A percentile compares a stretch with the other conserved stretches of the same genome.
Evolutionary conservation across 2,888 invertebrate species (phyloP).

Genomic region (Allygus modestus): DNA sequence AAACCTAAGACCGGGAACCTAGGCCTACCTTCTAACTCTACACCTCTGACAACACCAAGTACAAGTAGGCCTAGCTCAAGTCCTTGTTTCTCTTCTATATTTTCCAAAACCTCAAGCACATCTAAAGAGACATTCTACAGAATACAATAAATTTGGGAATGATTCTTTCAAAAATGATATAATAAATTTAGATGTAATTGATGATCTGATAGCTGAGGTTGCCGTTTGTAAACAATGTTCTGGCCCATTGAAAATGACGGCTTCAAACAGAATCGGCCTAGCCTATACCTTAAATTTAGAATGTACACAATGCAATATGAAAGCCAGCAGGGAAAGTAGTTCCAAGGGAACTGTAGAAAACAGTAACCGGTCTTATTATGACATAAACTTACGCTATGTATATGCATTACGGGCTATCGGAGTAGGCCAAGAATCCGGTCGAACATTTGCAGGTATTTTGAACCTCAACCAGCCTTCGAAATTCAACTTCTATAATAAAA

Average conservation of each 20-base stretch:
- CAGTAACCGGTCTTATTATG: slow-evolving; percentile 16
- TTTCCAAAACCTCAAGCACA: background rate
- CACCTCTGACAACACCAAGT: background rate
- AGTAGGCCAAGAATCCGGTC: too few species aligned
- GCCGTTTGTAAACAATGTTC: slow-evolving; percentile 30
- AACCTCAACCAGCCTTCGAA: too few species aligned
- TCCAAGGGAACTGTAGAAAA: slow-evolving; percentile 43
- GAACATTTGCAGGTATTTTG: too few species aligned
- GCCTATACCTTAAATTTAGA: slow-evolving; percentile 27
- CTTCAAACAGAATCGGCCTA: slow-evolving; percentile 47
- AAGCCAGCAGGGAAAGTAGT: too few species aligned
- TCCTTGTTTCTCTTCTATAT: background rate
- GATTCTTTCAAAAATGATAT: slow-evolving; percentile 30
- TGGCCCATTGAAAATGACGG: background rate
- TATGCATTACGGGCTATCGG: slow-evolving; percentile 57
- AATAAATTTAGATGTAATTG: slow-evolving; percentile 4
- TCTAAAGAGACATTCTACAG: background rate
- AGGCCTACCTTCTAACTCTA: too few species aligned
- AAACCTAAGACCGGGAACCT: too few species aligned
- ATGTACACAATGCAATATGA: too few species aligned
- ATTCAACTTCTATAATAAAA: slow-evolving; percentile 53
- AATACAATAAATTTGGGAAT: background rate
- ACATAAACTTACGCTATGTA: slow-evolving; percentile 53
- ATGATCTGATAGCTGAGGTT: slow-evolving; percentile 17
- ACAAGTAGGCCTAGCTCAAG: background rate